Evolutionary conservation across 2,113 vertebrate species (phyloP).

Genomic region (Salvator merianae): DNA sequence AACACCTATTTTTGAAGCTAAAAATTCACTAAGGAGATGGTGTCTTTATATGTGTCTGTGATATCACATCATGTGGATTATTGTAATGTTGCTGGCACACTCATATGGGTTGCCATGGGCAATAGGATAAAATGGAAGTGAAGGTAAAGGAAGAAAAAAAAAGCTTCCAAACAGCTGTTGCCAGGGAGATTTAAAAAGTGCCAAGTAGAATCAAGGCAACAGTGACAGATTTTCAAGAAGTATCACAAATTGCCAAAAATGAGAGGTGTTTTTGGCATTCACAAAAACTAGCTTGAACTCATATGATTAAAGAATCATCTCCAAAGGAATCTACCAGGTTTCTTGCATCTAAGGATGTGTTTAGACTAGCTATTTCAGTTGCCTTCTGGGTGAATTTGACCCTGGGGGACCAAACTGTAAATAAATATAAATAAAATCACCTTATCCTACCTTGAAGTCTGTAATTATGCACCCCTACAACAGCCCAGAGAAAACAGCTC

Average conservation of each 20-base stretch:
- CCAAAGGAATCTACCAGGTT: not conserved
- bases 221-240: not conserved
- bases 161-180: not conserved
- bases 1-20: not conserved
- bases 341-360: too few species aligned
- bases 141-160: not conserved
- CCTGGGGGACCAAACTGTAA: too few species aligned
- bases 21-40: not conserved
- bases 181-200: not conserved
- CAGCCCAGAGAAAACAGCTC: too few species aligned
- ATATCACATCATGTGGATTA: not conserved
- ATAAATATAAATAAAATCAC: too few species aligned
- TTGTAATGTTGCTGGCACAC: not conserved
- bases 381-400: too few species aligned
- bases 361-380: too few species aligned
- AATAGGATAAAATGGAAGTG: not conserved
- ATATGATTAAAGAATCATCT: not conserved
- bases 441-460: too few species aligned
- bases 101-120: not conserved
- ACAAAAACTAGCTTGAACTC: not conserved
- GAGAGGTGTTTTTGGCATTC: not conserved
- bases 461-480: too few species aligned
- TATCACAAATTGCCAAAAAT: not conserved
- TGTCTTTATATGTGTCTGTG: not conserved
- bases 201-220: not conserved